Evolutionary conservation across 1,140 invertebrate species (phyloP).

Genomic region (Drosophila nannoptera): DNA sequence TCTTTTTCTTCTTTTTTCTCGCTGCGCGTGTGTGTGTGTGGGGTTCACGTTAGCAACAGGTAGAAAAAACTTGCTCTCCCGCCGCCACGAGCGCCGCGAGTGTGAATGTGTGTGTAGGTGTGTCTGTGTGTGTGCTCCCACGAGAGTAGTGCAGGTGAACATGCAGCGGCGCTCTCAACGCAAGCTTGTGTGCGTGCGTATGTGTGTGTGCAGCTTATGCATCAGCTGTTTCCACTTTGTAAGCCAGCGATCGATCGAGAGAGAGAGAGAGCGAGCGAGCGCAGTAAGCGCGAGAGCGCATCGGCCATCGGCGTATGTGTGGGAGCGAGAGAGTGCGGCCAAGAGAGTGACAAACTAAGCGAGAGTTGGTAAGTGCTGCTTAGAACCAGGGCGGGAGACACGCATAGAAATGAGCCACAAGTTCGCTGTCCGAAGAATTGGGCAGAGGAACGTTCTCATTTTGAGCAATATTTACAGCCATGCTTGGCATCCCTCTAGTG

Average conservation of each 20-base stretch:
- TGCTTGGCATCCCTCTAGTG: too few relatives aligned
- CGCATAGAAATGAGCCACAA: background rate
- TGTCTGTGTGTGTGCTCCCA: background rate
- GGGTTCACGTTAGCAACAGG: constrained; percentile 56
- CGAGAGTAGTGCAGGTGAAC: constrained; percentile 1
- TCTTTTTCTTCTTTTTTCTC: constrained; percentile 15
- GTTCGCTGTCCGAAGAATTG: background rate
- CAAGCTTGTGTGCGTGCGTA: constrained; percentile 1
- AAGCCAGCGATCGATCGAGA: constrained; percentile 9
- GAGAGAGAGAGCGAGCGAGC: constrained; percentile 1
- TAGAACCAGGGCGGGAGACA: constrained; percentile 20
- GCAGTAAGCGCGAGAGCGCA: background rate
- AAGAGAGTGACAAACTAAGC: background rate
- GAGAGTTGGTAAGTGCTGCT: constrained; percentile 9
- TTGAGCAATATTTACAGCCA: too few relatives aligned
- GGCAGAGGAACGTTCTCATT: too few relatives aligned
- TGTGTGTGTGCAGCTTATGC: constrained; percentile 21
- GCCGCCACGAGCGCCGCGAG: background rate
- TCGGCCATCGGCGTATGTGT: background rate
- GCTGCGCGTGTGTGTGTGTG: too few relatives aligned
- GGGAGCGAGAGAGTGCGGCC: background rate
- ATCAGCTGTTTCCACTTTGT: constrained; percentile 42
- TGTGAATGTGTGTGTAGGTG: background rate
- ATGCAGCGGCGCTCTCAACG: constrained; percentile 1
- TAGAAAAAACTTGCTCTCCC: constrained; percentile 38